These are phyloP conservation scores for Hirtodrosophila histrioides DNA, from an alignment of 2,888 invertebrate genomes.

Conservation along the genomic window DNA sequence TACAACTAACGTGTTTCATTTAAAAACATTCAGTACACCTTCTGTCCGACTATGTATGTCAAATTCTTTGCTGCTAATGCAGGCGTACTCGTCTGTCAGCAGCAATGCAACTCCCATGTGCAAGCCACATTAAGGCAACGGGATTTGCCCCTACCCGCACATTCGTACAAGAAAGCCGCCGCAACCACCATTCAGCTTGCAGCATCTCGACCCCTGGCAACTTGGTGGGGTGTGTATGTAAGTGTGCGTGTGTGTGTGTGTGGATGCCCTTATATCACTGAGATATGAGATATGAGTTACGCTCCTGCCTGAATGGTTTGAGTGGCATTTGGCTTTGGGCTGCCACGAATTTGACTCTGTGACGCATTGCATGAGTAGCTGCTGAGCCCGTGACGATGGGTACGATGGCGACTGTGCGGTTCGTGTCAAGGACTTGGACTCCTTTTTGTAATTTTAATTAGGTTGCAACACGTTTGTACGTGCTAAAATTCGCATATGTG, in stretches of 20 bases:
- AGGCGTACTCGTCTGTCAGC: conserved; percentile 6
- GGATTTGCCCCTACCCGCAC: conserved; percentile 37
- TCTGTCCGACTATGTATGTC: too few relatives aligned
- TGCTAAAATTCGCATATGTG: conserved; percentile 56
- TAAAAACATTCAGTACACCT: conserved; percentile 15
- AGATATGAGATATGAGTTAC: conserved; percentile 14
- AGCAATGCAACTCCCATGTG: conserved; percentile 17
- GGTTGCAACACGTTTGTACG: conserved; percentile 77
- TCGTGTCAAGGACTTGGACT: conserved; percentile 76
- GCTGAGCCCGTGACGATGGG: conserved; percentile 5
- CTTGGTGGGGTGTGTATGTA: background rate
- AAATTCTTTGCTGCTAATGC: conserved; percentile 39
- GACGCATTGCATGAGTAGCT: conserved; percentile 49
- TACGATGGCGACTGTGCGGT: conserved; percentile 31
- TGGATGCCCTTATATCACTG: conserved; percentile 25
- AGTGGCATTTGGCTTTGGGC: conserved; percentile 75
- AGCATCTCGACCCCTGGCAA: conserved; percentile 24
- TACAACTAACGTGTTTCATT: conserved; percentile 21
- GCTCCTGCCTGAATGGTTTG: conserved; percentile 48
- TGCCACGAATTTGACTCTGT: conserved; percentile 73
- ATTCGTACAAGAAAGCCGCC: conserved; percentile 7
- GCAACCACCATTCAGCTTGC: conserved; percentile 23
- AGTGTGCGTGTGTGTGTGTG: conserved; percentile 2
- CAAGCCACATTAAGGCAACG: conserved; percentile 37
- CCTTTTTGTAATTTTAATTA: conserved; percentile 68